phyloP scores from a whole-genome alignment of 2,113 vertebrate species.

The Peromyscus californicus region DNA sequence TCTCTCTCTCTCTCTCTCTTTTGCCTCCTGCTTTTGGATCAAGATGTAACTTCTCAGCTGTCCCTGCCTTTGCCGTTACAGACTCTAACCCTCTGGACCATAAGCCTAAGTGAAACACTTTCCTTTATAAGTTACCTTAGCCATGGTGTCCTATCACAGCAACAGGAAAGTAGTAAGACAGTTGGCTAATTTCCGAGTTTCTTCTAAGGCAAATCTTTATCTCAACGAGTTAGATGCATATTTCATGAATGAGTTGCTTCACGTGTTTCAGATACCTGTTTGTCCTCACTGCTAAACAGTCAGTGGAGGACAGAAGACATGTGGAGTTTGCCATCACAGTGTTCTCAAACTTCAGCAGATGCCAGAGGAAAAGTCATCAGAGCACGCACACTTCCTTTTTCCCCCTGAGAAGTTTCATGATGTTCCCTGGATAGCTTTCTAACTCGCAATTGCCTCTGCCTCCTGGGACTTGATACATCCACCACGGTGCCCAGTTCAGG shows the following conservation, averaged over 20 bases:
- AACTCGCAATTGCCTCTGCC: background rate
- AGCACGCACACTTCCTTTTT: no score
- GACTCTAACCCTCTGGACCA: background rate
- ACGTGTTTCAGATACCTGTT: background rate
- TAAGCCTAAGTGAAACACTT: background rate
- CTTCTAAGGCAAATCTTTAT: background rate
- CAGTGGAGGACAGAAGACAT: background rate
- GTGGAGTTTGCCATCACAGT: background rate
- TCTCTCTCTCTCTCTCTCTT: background rate
- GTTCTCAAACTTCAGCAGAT: background rate
- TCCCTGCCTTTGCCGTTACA: background rate
- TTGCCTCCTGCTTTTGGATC: background rate
- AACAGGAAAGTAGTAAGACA: background rate
- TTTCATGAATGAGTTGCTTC: background rate
- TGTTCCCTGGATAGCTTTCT: background rate
- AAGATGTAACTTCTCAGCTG: background rate
- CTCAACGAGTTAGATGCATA: background rate
- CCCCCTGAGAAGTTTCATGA: background rate
- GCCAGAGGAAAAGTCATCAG: background rate
- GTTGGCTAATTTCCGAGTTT: background rate
- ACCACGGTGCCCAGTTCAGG: background rate
- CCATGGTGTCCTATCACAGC: background rate
- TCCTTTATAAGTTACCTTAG: background rate
- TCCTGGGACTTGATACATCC: background rate
- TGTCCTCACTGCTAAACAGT: background rate